Evolutionary conservation across 2,888 invertebrate genomes (phyloP), one percentile per base, ranked within the genome.

Genomic region (Pherbina coryleti): DNA sequence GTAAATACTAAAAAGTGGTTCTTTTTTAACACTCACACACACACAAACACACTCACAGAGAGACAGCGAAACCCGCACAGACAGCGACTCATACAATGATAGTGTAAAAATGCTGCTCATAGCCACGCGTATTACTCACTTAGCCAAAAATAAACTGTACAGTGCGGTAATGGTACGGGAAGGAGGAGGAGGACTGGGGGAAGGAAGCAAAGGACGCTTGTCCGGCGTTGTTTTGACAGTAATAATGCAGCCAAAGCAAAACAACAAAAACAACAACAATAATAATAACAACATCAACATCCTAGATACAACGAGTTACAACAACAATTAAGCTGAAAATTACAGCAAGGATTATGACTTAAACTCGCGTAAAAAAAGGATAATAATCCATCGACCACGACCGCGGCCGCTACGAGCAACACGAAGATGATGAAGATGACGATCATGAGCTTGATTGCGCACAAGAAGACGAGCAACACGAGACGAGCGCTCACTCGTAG

Each of bases 261-360:
- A 37, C 5, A 57, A 57, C 1, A 57, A 25, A 11, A 57, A 19
- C 25, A 28, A 28, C 25, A n/a, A n/a, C n/a, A n/a, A n/a, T n/a
- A n/a, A n/a, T n/a, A n/a, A n/a, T n/a, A 57, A 60, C 25, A 53
- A 55, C 28, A 77, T 17, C 62, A 34, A n/a, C 67, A 79, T 81
- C 79, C 81, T 79, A 17, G 28, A 81, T 83, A 80, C 76, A 81
- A 82, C 82, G 83, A 69, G 49, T 25, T 5, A 19, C 22, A 60
- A 85, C 44, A 44, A 44, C 44, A 44, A 85, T 85, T 85, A 85
- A 84, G 85, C 84, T 83, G 83, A 84, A 85, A 84, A 85, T 85
- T 85, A 85, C 85, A 84, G 84, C 84, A 84, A 85, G 85, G 85
- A 85, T 85, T 85, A 85, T 82, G 84, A 82, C 83, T 82, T 81